Conservation (phyloP, 2,113 vertebrate genomes). For the Silurus glanis region DNA sequence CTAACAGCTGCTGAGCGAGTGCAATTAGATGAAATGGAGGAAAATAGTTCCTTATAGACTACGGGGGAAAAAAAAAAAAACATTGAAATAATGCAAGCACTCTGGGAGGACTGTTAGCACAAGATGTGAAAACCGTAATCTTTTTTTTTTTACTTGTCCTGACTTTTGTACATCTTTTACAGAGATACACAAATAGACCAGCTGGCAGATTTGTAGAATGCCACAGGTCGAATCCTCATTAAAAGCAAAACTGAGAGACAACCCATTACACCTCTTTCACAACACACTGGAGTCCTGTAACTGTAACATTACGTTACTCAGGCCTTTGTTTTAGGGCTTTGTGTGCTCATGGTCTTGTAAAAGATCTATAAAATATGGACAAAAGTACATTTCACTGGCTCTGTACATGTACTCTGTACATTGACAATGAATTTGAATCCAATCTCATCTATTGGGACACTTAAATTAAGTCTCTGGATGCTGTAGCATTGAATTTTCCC, state of each 20-base stretch:
- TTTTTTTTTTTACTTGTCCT: neutral
- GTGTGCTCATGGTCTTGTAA: no score
- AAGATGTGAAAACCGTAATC: neutral
- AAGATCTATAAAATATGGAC: no score
- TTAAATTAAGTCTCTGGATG: no score
- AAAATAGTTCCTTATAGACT: neutral
- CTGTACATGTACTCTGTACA: no score
- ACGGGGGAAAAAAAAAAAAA: neutral
- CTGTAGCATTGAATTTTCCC: no score
- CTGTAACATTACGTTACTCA: neutral
- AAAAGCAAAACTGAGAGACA: neutral
- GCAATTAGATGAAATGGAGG: neutral
- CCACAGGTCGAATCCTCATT: neutral
- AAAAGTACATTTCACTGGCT: no score
- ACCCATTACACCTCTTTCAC: neutral
- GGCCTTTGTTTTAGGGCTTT: neutral
- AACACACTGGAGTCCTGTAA: neutral
- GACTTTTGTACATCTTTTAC: neutral
- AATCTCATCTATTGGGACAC: no score
- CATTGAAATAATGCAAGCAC: neutral
- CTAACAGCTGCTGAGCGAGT: conserved; percentile 1
- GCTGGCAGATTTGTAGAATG: neutral
- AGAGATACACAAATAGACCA: neutral
- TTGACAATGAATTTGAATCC: no score
- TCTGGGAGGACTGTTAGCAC: neutral